Evolutionary conservation across 1,140 invertebrate genomes (phyloP).

Genomic region (Lasaia peninsularis): DNA sequence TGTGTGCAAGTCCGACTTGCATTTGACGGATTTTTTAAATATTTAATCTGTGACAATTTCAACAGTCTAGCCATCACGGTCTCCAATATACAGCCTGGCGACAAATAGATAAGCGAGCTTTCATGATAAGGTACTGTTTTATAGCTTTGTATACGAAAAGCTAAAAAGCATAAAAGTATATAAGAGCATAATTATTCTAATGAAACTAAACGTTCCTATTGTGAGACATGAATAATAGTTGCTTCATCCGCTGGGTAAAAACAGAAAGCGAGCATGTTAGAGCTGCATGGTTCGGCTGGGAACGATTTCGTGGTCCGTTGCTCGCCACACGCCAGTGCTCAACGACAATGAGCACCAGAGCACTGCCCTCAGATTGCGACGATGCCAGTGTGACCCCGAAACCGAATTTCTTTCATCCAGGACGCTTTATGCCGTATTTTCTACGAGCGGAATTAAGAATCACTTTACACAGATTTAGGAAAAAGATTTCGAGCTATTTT

Average conservation of each 20-base stretch:
- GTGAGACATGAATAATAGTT: not conserved
- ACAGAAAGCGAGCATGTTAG: constrained; percentile 16
- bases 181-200: constrained; percentile 3
- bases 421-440: not conserved
- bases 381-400: constrained; percentile 7
- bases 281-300: constrained; percentile 37
- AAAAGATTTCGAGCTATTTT: no score
- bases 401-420: constrained; percentile 4
- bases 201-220: not conserved
- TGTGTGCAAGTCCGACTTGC: no score
- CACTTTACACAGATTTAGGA: no score
- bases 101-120: no score
- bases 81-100: no score
- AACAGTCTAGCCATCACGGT: no score
- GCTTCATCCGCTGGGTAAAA: constrained; percentile 2
- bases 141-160: no score
- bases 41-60: no score
- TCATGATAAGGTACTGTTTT: no score
- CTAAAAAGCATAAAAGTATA: not conserved
- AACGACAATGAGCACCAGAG: constrained; percentile 55
- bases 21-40: no score
- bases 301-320: constrained; percentile 67
- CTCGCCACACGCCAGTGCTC: constrained; percentile 54
- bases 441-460: no score
- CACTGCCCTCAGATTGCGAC: constrained; percentile 44